Evolutionary conservation across 2,113 vertebrate species (phyloP), one percentile per base, ranked within the genome.

Genomic region (Scolopax mira): DNA sequence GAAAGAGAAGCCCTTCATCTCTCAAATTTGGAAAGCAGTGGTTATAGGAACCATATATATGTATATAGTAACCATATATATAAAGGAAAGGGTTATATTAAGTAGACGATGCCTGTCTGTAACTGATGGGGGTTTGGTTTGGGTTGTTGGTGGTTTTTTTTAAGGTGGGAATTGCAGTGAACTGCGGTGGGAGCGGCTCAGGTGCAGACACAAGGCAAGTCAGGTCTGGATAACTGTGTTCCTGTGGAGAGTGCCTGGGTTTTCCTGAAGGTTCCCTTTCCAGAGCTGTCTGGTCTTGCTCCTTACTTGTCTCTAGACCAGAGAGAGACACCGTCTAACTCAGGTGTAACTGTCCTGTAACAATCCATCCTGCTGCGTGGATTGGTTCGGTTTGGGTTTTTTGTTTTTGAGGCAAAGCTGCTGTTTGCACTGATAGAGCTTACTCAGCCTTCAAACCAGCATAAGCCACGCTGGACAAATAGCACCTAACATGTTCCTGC

Each of bases 1-100:
- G 74, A 83, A 88, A 80, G 85, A 48, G 88, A 87, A 85, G 61
- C 57, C 85, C 94, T 94, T 96, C 73, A 86, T 94, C 82, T 85
- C 85, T 79, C 0, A 0, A 41, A 19, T 92, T 86, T 92, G 85
- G 93, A 89, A 78, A 64, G 88, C 57, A 86, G 37, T 5, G 61
- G 71, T 93, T n/a, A n/a, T n/a, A n/a, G n/a, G n/a, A n/a, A n/a
- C n/a, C n/a, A n/a, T n/a, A n/a, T n/a, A n/a, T n/a, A n/a, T n/a
- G n/a, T n/a, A n/a, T n/a, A n/a, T n/a, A n/a, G n/a, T n/a, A n/a
- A n/a, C n/a, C n/a, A n/a, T n/a, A n/a, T n/a, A n/a, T n/a, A n/a
- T n/a, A n/a, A n/a, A n/a, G n/a, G n/a, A n/a, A n/a, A 74, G 1
- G 19, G 61, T 86, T 94, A 18, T 57, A 78, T 73, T 70, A 84